Percentiles rank a stretch among this genome's conserved stretches.
Conservation (phyloP, 2,888 invertebrate genomes). For the Spialia ferax region DNA sequence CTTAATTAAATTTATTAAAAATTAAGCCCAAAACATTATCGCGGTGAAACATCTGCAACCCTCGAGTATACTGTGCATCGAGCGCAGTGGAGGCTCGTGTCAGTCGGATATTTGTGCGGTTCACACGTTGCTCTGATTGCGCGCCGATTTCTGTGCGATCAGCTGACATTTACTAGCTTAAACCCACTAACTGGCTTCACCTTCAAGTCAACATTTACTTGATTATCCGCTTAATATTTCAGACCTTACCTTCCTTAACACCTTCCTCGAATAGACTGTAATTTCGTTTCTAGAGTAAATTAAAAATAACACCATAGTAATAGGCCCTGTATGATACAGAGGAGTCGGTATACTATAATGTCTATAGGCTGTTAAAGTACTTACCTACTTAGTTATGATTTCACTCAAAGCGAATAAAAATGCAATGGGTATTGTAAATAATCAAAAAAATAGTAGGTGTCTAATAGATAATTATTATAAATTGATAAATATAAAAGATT, state of each 20-base stretch:
- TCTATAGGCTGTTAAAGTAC: too few relatives aligned
- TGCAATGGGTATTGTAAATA: too few relatives aligned
- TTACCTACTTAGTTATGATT: too few relatives aligned
- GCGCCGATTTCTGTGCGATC: constrained; percentile 25
- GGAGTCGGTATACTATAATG: too few relatives aligned
- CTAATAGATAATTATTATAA: too few relatives aligned
- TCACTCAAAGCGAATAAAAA: too few relatives aligned
- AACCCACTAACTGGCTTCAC: constrained; percentile 21
- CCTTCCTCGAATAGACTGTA: neutral
- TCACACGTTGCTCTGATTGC: constrained; percentile 32
- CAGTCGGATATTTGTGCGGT: constrained; percentile 25
- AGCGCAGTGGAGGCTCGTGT: constrained; percentile 15
- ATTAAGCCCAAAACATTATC: neutral
- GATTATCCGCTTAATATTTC: neutral
- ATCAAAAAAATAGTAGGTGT: too few relatives aligned
- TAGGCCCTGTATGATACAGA: too few relatives aligned
- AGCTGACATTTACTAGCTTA: constrained; percentile 28
- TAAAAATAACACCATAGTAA: too few relatives aligned
- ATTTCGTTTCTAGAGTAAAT: too few relatives aligned
- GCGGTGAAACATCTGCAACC: neutral
- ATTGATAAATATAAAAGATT: too few relatives aligned
- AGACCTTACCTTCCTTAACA: neutral
- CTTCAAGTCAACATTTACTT: constrained; percentile 7
- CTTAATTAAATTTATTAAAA: too few relatives aligned
- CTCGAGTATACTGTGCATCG: neutral